These are phyloP conservation scores for Furcifer pardalis DNA, from an alignment of 2,797 vertebrate genomes.

Conservation along the genomic window DNA sequence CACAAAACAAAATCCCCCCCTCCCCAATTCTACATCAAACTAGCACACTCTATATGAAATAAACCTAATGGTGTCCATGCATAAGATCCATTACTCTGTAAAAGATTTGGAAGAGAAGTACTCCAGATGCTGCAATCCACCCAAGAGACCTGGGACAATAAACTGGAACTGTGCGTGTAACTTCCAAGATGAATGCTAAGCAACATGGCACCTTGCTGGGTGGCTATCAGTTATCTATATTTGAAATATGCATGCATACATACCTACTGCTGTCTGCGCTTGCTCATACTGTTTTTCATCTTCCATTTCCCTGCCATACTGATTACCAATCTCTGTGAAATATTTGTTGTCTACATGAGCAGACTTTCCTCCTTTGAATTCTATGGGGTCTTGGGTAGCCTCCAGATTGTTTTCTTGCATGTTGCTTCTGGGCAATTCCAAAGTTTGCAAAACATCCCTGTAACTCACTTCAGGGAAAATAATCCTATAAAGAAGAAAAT, in stretches of 20 bases:
- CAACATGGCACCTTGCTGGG: background rate
- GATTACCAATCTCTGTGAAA: conserved; percentile 32
- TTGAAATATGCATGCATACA: background rate
- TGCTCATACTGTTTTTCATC: conserved; percentile 28
- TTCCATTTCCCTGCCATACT: conserved; percentile 25
- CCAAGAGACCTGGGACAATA: background rate
- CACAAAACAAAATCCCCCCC: too few species aligned
- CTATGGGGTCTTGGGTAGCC: background rate
- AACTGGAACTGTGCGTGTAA: background rate
- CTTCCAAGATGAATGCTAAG: background rate
- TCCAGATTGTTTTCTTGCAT: conserved; percentile 41
- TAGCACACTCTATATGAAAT: background rate
- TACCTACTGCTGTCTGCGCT: conserved; percentile 9
- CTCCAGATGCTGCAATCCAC: background rate
- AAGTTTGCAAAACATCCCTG: conserved; percentile 22
- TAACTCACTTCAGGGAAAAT: conserved; percentile 29
- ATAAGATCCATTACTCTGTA: background rate
- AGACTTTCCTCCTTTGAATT: conserved; percentile 38
- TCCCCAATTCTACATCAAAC: background rate
- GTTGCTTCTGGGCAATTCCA: conserved; percentile 2
- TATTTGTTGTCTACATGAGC: conserved; percentile 48
- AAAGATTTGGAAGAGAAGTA: background rate
- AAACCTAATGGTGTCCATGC: background rate
- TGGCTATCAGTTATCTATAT: background rate
- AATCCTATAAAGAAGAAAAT: conserved; percentile 23